These are phyloP conservation scores for Leptopilina clavipes DNA, from an alignment of 1,140 invertebrate species.

Conservation along the genomic window DNA sequence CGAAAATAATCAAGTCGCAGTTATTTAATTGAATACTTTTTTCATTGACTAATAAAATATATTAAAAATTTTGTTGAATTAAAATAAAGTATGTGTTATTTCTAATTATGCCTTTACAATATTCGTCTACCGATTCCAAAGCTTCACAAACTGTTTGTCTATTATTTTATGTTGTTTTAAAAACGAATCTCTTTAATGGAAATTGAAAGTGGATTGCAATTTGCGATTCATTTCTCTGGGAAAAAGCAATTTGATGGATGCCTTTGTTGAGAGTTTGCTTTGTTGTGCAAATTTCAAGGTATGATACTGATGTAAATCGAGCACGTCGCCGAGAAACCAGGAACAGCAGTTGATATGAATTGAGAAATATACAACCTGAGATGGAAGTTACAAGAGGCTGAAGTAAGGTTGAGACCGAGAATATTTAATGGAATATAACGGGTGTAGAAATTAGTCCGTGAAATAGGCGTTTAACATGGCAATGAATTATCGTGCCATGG, in stretches of 20 bases:
- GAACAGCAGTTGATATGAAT: not conserved
- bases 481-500: constrained; percentile 56
- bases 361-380: not conserved
- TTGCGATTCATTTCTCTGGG: constrained; percentile 28
- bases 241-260: constrained; percentile 28
- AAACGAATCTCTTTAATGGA: not conserved
- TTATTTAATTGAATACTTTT: too few relatives aligned
- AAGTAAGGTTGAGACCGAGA: not conserved
- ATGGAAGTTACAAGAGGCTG: constrained; percentile 7
- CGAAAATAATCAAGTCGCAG: too few relatives aligned
- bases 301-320: not conserved
- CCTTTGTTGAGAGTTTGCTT: constrained; percentile 22
- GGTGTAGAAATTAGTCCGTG: constrained; percentile 55
- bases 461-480: constrained; percentile 59
- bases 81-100: too few relatives aligned
- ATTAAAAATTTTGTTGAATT: too few relatives aligned
- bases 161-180: not conserved
- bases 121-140: too few relatives aligned
- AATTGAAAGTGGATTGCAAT: not conserved
- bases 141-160: too few relatives aligned
- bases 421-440: constrained; percentile 43
- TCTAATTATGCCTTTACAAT: too few relatives aligned
- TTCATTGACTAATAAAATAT: too few relatives aligned
- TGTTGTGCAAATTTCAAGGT: not conserved
- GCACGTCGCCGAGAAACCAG: not conserved